Evolutionary conservation across 2,888 invertebrate genomes (phyloP).

Genomic region (Athalia rosae): DNA sequence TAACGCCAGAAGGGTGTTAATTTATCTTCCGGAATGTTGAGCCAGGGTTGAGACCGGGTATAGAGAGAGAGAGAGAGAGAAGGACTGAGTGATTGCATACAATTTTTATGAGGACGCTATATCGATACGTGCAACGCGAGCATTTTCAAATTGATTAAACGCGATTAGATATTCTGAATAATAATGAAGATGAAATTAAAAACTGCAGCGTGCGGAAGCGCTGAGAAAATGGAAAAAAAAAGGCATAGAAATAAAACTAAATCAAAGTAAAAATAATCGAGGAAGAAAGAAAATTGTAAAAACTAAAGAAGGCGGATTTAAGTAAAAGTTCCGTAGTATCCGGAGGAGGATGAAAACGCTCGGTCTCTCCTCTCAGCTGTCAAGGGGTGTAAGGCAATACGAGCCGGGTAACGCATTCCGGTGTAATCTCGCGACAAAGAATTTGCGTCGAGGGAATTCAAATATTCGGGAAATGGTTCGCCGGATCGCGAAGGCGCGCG

Average conservation of each 20-base stretch:
- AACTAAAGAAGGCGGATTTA: too few species aligned
- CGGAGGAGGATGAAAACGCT: neutral
- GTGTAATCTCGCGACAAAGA: conserved; percentile 54
- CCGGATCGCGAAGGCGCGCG: conserved; percentile 18
- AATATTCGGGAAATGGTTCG: conserved; percentile 58
- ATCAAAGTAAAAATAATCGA: too few species aligned
- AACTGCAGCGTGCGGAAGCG: too few species aligned
- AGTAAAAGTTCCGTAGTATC: neutral
- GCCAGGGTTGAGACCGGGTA: neutral
- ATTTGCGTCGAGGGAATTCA: conserved; percentile 60
- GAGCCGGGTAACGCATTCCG: conserved; percentile 50
- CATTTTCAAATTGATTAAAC: too few species aligned
- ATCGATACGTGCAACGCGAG: neutral
- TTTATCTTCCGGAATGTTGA: conserved; percentile 19
- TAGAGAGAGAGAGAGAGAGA: too few species aligned
- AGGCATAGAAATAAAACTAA: too few species aligned
- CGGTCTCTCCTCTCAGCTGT: neutral
- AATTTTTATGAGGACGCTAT: conserved; percentile 5
- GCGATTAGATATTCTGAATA: too few species aligned
- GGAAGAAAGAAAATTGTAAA: too few species aligned
- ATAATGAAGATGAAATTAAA: too few species aligned
- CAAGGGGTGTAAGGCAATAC: too few species aligned
- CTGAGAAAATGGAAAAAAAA: too few species aligned
- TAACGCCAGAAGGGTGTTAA: conserved; percentile 20
- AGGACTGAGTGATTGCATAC: conserved; percentile 8